These are phyloP conservation scores for Vespertilio murinus DNA, from an alignment of 2,797 vertebrate species.

Conservation along the genomic window DNA sequence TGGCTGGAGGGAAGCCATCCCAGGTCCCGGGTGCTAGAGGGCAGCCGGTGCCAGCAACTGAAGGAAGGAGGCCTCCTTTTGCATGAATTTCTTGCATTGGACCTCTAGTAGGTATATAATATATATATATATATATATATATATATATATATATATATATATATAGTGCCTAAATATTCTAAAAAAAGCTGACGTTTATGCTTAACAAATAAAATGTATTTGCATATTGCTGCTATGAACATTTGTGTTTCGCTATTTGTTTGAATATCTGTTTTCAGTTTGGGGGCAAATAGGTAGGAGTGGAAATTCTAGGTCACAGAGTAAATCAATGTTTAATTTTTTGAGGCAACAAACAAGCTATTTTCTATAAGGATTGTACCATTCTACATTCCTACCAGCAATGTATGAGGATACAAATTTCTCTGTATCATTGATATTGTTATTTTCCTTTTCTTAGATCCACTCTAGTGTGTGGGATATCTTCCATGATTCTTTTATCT, in stretches of 20 bases:
- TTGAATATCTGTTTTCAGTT: neutral
- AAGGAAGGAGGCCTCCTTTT: no score
- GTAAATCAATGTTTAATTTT: neutral
- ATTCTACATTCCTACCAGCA: neutral
- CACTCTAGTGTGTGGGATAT: neutral
- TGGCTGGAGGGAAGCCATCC: no score
- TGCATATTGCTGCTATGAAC: conserved; percentile 23
- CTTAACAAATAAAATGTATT: conserved; percentile 75
- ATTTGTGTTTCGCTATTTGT: neutral
- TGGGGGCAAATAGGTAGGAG: neutral
- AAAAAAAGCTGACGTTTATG: conserved; percentile 68
- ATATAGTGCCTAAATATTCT: conserved; percentile 66
- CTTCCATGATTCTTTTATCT: neutral
- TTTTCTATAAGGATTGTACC: neutral
- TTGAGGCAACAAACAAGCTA: neutral
- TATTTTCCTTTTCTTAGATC: neutral
- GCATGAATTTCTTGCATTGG: no score
- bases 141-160: conserved; percentile 38
- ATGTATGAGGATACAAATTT: neutral
- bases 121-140: conserved; percentile 64
- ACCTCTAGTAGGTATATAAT: no score
- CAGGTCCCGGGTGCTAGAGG: no score
- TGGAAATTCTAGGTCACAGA: neutral
- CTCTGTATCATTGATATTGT: neutral
- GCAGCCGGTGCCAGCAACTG: no score